Evolutionary conservation across 2,888 invertebrate genomes (phyloP).

Genomic region (Apeira syringaria): DNA sequence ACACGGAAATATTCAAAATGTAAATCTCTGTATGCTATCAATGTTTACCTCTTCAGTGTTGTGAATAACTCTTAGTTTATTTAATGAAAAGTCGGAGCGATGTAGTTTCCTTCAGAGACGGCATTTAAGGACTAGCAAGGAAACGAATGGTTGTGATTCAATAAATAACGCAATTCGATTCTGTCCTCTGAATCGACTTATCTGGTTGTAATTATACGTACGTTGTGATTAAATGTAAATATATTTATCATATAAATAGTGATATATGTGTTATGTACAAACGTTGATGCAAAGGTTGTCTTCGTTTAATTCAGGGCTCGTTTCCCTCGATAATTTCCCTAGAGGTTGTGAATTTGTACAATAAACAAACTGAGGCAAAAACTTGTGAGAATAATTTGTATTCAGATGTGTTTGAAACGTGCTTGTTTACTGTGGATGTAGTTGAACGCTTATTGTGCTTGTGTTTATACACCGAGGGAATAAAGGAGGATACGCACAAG

Average conservation of each 20-base stretch:
- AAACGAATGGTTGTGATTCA: conserved; percentile 72
- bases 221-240: conserved; percentile 74
- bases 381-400: conserved; percentile 56
- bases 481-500: conserved; percentile 29
- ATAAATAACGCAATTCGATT: conserved; percentile 45
- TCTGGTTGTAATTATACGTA: conserved; percentile 70
- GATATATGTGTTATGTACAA: conserved; percentile 52
- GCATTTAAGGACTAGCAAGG: conserved; percentile 46
- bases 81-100: conserved; percentile 49
- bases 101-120: conserved; percentile 48
- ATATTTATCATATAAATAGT: conserved; percentile 55
- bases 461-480: conserved; percentile 25
- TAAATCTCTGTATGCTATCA: conserved; percentile 59
- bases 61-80: conserved; percentile 69
- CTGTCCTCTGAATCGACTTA: conserved; percentile 50
- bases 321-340: conserved; percentile 65
- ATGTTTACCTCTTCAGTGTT: conserved; percentile 83
- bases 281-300: conserved; percentile 54
- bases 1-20: conserved; percentile 60
- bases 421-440: conserved; percentile 51
- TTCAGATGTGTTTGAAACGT: conserved; percentile 57
- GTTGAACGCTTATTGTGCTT: conserved; percentile 49
- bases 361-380: conserved; percentile 63
- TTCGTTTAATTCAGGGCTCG: conserved; percentile 49
- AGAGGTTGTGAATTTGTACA: conserved; percentile 74